Evolutionary conservation across 2,113 vertebrate genomes (phyloP), one percentile per base, ranked within the genome.

Genomic region (Vicugna pacos): DNA sequence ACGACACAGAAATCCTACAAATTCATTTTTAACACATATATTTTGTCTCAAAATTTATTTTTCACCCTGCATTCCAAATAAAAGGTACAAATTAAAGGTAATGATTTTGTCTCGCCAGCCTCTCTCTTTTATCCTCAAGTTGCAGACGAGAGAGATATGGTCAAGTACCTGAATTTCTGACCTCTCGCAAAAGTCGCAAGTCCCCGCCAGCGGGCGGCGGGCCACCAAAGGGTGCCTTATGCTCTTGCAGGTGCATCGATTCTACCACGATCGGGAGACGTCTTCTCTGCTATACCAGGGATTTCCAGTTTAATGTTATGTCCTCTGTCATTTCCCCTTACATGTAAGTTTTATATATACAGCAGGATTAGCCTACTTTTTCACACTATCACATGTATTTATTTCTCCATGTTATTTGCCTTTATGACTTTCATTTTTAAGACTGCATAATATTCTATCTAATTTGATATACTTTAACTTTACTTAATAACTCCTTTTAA

Each of bases 21-120:
- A 86, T 75, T 67, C 22, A 75, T 65, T 96, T 83, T 93, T 75
- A n/a, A 67, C 9, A 48, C 35, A 38, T 35, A n/a, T 46, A 42
- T 17, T 64, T 92, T 64, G 91, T 77, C 19, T 62, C 58, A 91
- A 95, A 91, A 70, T 94, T 73, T 91, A 80, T 42, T 91, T 91
- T 94, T 69, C 22, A 84, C 46, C 22, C 35, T 54, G 32, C 6
- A n/a, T n/a, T 93, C 76, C 26, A 96, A 67, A 89, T 22, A 94
- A 91, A 90, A 52, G 30, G 50, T 48, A 93, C 12, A 90, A 91
- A 87, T 20, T 84, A 82, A 92, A 79, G n/a, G 38, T 42, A 88
- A 64, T 28, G 15, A 69, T 52, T 89, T 83, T 64, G 19, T 75
- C 42, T 83, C 69, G 82, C 24, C 3, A 62, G 52, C 24, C 30